Evolutionary conservation across 2,797 vertebrate species (phyloP).

Genomic region (Cynodonichthys magdalenae): DNA sequence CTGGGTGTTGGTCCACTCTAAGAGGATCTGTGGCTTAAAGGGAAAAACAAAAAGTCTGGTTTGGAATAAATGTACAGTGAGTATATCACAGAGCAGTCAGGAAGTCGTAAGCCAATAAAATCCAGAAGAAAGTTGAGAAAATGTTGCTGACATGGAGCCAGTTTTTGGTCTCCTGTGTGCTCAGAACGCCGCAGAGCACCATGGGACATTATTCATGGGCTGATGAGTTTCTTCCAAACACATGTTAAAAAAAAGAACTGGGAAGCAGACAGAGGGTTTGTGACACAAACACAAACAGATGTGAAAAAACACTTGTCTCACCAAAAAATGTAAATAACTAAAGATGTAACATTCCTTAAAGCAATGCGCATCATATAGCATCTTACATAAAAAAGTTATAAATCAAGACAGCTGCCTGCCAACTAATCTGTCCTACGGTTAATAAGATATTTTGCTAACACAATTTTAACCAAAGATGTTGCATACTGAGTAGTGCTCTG

Average conservation of each 20-base stretch:
- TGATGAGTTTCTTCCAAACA: conserved; percentile 41
- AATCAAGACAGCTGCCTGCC: too few species aligned
- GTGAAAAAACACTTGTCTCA: too few species aligned
- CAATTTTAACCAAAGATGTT: too few species aligned
- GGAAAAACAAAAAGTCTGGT: background rate
- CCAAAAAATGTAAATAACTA: too few species aligned
- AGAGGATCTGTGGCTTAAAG: background rate
- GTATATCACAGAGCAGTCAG: background rate
- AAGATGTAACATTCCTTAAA: background rate
- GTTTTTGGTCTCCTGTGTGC: conserved; percentile 31
- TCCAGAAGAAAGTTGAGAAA: conserved; percentile 6
- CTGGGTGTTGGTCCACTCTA: conserved; percentile 1
- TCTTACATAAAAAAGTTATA: too few species aligned
- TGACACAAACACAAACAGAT: background rate
- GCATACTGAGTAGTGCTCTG: too few species aligned
- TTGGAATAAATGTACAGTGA: background rate
- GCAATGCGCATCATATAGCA: too few species aligned
- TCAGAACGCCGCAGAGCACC: conserved; percentile 17
- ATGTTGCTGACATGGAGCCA: conserved; percentile 13
- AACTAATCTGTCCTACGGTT: too few species aligned
- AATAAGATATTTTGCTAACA: too few species aligned
- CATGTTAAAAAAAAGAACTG: conserved; percentile 49
- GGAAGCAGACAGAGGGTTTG: conserved; percentile 16
- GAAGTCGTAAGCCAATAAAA: conserved; percentile 2
- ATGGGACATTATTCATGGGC: conserved; percentile 29